A percentile compares a stretch with the other conserved stretches of the same genome.
phyloP scores from a whole-genome alignment of 2,797 vertebrate genomes.

The Australoheros facetus region DNA sequence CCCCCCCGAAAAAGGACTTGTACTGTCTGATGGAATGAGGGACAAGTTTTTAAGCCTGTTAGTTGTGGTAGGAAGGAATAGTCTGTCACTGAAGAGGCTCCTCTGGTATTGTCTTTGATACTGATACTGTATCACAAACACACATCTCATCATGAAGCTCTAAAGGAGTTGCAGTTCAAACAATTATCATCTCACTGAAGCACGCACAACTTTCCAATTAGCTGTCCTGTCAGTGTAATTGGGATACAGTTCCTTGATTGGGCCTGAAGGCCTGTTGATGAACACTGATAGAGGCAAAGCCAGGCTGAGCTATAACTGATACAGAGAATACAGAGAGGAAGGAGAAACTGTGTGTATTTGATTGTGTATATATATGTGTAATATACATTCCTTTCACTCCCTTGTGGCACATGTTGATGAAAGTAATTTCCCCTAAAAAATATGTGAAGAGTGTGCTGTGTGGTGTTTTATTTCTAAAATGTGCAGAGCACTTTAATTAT shows the following conservation, averaged over 20 bases:
- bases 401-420: conserved; percentile 25
- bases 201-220: conserved; percentile 72
- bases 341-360: conserved; percentile 7
- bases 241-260: conserved; percentile 66
- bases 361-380: neutral
- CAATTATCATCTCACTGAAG: conserved; percentile 38
- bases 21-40: too few species aligned
- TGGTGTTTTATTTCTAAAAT: neutral
- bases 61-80: too few species aligned
- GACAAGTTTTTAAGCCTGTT: too few species aligned
- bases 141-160: conserved; percentile 56
- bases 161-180: conserved; percentile 63
- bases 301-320: conserved; percentile 69
- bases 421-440: conserved; percentile 16
- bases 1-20: too few species aligned
- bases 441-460: neutral
- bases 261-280: conserved; percentile 72
- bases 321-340: conserved; percentile 47
- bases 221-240: conserved; percentile 72
- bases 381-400: conserved; percentile 35
- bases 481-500: neutral
- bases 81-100: too few species aligned
- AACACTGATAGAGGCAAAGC: conserved; percentile 73
- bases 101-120: too few species aligned
- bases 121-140: neutral